Evolutionary conservation across 2,888 invertebrate genomes (phyloP).

Genomic region (Oligia latruncula): DNA sequence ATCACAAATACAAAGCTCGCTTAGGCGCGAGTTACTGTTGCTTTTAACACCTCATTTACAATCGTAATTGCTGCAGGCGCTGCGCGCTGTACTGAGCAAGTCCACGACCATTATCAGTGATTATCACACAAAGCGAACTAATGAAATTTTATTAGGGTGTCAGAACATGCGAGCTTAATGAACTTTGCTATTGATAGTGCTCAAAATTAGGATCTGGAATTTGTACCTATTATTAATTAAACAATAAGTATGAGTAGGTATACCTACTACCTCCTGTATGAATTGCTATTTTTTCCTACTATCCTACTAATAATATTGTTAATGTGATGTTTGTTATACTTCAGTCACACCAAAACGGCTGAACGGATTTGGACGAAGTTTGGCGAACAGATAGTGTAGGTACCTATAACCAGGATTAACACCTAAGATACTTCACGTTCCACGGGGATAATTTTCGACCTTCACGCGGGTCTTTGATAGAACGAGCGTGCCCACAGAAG

Average conservation of each 20-base stretch:
- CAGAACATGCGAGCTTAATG: conserved; percentile 26
- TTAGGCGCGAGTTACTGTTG: conserved; percentile 22
- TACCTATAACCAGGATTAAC: background rate
- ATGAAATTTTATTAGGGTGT: conserved; percentile 53
- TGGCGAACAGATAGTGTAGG: background rate
- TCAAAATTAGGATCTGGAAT: conserved; percentile 10
- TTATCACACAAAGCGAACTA: conserved; percentile 49
- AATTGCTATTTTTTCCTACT: background rate
- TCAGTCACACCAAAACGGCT: background rate
- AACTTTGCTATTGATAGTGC: conserved; percentile 4
- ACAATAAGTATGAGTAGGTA: background rate
- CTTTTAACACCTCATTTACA: conserved; percentile 57
- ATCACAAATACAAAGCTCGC: conserved; percentile 32
- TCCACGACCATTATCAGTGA: conserved; percentile 28
- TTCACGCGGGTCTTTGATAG: background rate
- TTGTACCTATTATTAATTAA: background rate
- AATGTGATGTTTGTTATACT: no score
- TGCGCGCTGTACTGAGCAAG: conserved; percentile 23
- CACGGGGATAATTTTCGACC: background rate
- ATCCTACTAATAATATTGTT: no score
- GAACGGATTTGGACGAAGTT: background rate
- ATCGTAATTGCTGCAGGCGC: conserved; percentile 53
- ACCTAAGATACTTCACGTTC: background rate
- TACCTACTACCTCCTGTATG: no score
- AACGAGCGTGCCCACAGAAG: background rate